Evolutionary conservation across 2,888 invertebrate species (phyloP).

Genomic region (Idaea aversata): DNA sequence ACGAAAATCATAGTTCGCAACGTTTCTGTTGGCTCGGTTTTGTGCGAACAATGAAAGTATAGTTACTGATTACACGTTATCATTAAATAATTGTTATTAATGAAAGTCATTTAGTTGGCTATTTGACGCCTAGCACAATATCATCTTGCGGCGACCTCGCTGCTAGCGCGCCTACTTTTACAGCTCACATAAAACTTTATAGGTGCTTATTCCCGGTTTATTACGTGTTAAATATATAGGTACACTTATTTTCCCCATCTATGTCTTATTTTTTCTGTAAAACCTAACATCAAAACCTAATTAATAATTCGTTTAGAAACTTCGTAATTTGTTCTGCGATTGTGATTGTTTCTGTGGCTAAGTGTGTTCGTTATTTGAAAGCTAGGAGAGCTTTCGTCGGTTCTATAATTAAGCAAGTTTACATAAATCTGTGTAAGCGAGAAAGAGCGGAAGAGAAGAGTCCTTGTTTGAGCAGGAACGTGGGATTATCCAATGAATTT

Average conservation of each 20-base stretch:
- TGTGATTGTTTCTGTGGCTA: slow-evolving; percentile 26
- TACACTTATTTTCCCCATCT: slow-evolving; percentile 39
- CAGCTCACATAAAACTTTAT: slow-evolving; percentile 51
- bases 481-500: no score
- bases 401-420: slow-evolving; percentile 55
- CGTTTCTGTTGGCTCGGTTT: background rate
- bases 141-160: slow-evolving; percentile 40
- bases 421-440: slow-evolving; percentile 54
- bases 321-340: slow-evolving; percentile 24
- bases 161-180: slow-evolving; percentile 47
- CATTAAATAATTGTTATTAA: slow-evolving; percentile 31
- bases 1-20: background rate
- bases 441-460: slow-evolving; percentile 37
- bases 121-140: slow-evolving; percentile 40
- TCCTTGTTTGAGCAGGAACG: no score
- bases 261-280: slow-evolving; percentile 40
- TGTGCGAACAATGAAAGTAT: background rate
- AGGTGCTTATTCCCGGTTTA: slow-evolving; percentile 45
- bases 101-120: slow-evolving; percentile 34
- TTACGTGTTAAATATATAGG: slow-evolving; percentile 47
- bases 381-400: slow-evolving; percentile 35
- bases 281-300: slow-evolving; percentile 21
- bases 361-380: slow-evolving; percentile 33
- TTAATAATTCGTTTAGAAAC: slow-evolving; percentile 14
- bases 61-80: slow-evolving; percentile 12